phyloP scores from a whole-genome alignment of 2,113 vertebrate genomes.

The Pitta sordida region DNA sequence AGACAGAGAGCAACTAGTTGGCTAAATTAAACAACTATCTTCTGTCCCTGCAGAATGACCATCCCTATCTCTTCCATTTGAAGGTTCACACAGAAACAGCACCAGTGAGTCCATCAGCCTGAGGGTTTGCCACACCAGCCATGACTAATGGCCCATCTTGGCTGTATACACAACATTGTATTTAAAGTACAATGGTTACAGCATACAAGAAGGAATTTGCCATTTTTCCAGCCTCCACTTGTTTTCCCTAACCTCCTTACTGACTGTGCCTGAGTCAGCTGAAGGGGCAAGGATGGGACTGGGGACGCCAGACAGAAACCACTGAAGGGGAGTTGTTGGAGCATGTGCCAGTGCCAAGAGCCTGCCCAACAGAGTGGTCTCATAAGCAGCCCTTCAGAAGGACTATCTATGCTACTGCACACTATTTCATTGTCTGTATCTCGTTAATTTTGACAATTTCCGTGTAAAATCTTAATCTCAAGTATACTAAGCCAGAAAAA shows the following conservation, averaged over 20 bases:
- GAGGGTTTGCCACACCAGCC: background rate
- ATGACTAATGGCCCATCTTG: background rate
- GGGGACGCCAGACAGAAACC: background rate
- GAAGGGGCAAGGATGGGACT: background rate
- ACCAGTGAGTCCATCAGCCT: background rate
- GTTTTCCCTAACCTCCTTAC: background rate
- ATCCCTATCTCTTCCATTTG: background rate
- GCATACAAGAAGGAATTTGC: background rate
- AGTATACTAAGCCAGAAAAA: background rate
- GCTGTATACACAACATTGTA: background rate
- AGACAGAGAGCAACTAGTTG: background rate
- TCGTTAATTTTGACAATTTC: background rate
- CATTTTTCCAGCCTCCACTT: background rate
- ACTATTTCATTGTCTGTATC: background rate
- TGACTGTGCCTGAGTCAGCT: background rate
- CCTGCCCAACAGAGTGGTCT: background rate
- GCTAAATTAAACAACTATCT: background rate
- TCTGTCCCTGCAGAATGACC: background rate
- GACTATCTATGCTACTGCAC: background rate
- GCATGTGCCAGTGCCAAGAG: background rate
- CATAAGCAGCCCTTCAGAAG: background rate
- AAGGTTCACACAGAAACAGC: background rate
- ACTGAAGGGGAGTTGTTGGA: background rate
- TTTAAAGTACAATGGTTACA: background rate
- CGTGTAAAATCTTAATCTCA: background rate